Evolutionary conservation across 2,888 invertebrate species (phyloP), one percentile per base, ranked within the genome.

Genomic region (Hyalella azteca): DNA sequence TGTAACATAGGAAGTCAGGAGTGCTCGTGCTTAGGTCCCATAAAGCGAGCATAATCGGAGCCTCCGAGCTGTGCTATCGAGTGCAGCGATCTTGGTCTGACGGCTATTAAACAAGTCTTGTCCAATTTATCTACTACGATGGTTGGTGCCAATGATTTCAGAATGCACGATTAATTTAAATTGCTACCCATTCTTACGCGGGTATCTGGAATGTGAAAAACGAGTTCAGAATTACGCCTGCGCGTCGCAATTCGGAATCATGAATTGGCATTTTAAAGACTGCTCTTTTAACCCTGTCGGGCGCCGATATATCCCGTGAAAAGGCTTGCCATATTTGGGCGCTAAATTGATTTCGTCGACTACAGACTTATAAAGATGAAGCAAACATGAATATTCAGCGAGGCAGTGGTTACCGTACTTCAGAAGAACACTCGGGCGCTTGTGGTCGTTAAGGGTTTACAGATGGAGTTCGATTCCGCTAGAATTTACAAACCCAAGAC

Each of bases 141-240:
- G 66, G 66, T 36, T 66, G 66, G 66, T 66, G 66, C 66, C 66
- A 66, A 32, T 66, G 66, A 66, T 66, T 66, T 66, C 66, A 36
- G 36, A 66, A 36, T 29, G 66, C 36, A 29, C 66, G 66, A 66
- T 66, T 66, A 66, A 66, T 66, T 66, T 66, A 66, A 66, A 66
- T 66, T 66, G 66, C 22, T 66, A 29, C 66, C 66, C n/a, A 66
- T 66, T 66, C 29, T 32, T 66, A 36, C 29, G 36, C 36, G 36
- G 66, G 36, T n/a, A 66, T 29, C n/a, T 32, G 66, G 66, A 66
- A 66, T 66, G 29, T 66, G 66, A 66, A 39, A 66, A 66, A 66
- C 19, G 66, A 36, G 19, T 66, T 36, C 29, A 29, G 26, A 66
- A 66, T 66, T 66, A 66, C 36, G 36, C 29, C 29, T 66, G 36